Percentiles rank a stretch among this genome's conserved stretches.
These are phyloP conservation scores for Mesorhabditis spiculigera DNA, from an alignment of 2,888 invertebrate genomes.

Conservation along the genomic window DNA sequence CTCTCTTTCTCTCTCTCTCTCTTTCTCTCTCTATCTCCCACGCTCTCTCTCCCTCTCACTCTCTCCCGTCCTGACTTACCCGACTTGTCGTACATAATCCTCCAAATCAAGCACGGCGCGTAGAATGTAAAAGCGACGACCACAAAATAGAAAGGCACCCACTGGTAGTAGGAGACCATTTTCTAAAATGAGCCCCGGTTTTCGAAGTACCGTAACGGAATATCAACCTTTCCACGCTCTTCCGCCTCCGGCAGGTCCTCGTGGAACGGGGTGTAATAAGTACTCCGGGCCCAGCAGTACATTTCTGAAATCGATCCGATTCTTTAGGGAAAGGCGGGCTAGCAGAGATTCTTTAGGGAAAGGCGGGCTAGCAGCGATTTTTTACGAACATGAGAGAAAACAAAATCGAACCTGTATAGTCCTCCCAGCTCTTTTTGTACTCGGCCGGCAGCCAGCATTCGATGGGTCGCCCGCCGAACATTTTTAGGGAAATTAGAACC, in stretches of 20 bases:
- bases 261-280: slow-evolving; percentile 56
- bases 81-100: slow-evolving; percentile 52
- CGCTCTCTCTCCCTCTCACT: too few relatives aligned
- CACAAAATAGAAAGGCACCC: slow-evolving; percentile 58
- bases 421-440: slow-evolving; percentile 55
- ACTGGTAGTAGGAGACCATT: slow-evolving; percentile 53
- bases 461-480: slow-evolving; percentile 56
- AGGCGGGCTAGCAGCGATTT: too few relatives aligned
- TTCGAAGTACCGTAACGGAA: too few relatives aligned
- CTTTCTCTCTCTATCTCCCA: too few relatives aligned
- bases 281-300: slow-evolving; percentile 58
- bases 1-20: too few relatives aligned
- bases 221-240: slow-evolving; percentile 25
- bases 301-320: slow-evolving; percentile 30
- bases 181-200: not conserved
- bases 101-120: slow-evolving; percentile 58
- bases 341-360: too few relatives aligned
- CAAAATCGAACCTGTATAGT: slow-evolving; percentile 47
- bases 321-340: too few relatives aligned
- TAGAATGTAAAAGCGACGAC: slow-evolving; percentile 59
- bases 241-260: slow-evolving; percentile 49
- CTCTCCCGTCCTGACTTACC: slow-evolving; percentile 15
- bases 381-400: not conserved
- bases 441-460: slow-evolving; percentile 58
- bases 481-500: slow-evolving; percentile 55